These are phyloP conservation scores for Rhagoletis pomonella DNA, from an alignment of 1,140 invertebrate genomes.

Conservation along the genomic window DNA sequence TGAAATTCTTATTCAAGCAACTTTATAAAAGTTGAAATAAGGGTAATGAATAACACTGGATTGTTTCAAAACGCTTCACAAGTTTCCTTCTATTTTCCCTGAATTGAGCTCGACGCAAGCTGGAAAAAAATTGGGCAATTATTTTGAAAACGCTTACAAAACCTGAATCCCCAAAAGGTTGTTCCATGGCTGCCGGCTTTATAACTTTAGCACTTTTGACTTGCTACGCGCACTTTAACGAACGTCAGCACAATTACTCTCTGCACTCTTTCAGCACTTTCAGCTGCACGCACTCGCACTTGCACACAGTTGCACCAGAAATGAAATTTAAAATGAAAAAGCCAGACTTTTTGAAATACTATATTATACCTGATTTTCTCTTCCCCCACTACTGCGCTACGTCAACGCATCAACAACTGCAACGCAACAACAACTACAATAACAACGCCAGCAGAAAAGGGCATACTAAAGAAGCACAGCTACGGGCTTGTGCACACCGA, in stretches of 20 bases:
- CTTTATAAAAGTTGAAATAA: no score
- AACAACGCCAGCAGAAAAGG: slow-evolving; percentile 83
- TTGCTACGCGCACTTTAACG: background rate
- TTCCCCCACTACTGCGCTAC: background rate
- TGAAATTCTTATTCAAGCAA: no score
- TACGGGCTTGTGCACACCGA: slow-evolving; percentile 83
- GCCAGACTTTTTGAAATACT: background rate
- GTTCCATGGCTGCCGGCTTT: no score
- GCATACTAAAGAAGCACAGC: slow-evolving; percentile 90
- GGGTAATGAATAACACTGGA: background rate
- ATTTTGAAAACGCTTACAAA: background rate
- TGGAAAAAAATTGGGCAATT: background rate
- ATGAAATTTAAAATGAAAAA: background rate
- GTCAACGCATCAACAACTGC: background rate
- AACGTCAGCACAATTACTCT: slow-evolving; percentile 33
- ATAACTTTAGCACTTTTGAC: background rate
- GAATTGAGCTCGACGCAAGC: background rate
- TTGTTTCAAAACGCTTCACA: background rate
- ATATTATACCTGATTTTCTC: slow-evolving; percentile 42
- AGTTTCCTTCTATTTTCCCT: background rate
- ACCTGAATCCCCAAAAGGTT: background rate
- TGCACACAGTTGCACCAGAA: slow-evolving; percentile 42
- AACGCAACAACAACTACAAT: slow-evolving; percentile 2
- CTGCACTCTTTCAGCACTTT: background rate
- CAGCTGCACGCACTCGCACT: slow-evolving; percentile 12